phyloP scores from a whole-genome alignment of 2,797 vertebrate species.

The Gobio occitaniae region DNA sequence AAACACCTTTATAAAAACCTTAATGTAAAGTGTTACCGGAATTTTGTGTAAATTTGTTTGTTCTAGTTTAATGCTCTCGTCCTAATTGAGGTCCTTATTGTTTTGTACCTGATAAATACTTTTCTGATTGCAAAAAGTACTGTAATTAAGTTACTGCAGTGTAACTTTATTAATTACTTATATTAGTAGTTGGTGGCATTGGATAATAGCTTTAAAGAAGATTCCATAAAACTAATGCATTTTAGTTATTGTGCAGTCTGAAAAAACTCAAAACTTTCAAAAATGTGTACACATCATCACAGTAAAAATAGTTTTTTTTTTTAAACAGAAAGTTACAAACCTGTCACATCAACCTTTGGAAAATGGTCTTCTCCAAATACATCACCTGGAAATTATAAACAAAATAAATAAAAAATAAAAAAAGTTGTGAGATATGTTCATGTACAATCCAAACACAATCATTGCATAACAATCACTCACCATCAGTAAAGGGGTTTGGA shows the following conservation, averaged over 20 bases:
- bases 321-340: constrained; percentile 74
- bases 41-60: too few species aligned
- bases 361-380: constrained; percentile 95
- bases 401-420: neutral
- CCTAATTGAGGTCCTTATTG: too few species aligned
- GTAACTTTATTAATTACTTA: neutral
- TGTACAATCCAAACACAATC: neutral
- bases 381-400: constrained; percentile 77
- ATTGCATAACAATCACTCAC: constrained; percentile 74
- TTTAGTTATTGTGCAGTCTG: neutral
- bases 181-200: neutral
- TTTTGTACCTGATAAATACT: neutral
- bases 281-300: neutral
- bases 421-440: constrained; percentile 2
- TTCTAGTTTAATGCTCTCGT: too few species aligned
- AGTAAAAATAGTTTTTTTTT: neutral
- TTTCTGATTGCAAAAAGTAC: neutral
- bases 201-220: neutral
- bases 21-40: too few species aligned
- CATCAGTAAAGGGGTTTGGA: constrained; percentile 90
- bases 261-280: neutral
- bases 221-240: neutral
- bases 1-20: too few species aligned
- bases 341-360: constrained; percentile 86
- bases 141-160: neutral